phyloP scores from a whole-genome alignment of 2,113 vertebrate species.

The Sander lucioperca region DNA sequence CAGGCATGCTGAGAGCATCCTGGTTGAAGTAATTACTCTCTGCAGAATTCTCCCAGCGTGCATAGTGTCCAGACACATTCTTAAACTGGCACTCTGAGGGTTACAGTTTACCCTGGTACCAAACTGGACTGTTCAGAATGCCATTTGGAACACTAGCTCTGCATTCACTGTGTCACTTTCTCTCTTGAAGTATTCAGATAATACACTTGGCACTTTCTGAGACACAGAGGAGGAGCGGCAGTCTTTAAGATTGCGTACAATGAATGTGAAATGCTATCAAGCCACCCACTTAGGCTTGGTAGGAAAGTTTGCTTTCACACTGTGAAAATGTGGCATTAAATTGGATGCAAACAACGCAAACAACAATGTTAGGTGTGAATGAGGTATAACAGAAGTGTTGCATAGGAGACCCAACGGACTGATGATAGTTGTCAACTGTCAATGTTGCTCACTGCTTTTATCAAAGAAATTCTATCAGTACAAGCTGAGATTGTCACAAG shows the following conservation, averaged over 20 bases:
- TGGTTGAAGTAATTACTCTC: conserved; percentile 74
- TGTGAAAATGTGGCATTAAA: conserved; percentile 29
- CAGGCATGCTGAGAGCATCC: conserved; percentile 52
- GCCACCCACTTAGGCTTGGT: conserved; percentile 13
- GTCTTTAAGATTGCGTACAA: conserved; percentile 2
- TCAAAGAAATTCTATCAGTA: neutral
- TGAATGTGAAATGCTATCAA: conserved; percentile 15
- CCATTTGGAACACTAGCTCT: conserved; percentile 41
- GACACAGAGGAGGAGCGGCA: conserved; percentile 16
- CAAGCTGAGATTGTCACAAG: neutral
- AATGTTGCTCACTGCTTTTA: neutral
- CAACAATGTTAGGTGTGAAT: conserved; percentile 1
- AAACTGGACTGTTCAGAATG: conserved; percentile 38
- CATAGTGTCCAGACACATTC: conserved; percentile 65
- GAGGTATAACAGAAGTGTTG: neutral
- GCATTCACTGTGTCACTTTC: conserved; percentile 20
- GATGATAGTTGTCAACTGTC: neutral
- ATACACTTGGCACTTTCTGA: conserved; percentile 6
- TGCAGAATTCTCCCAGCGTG: conserved; percentile 70
- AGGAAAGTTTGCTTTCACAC: conserved; percentile 15
- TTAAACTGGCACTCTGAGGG: conserved; percentile 50
- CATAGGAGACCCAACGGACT: neutral
- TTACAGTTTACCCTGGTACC: conserved; percentile 53
- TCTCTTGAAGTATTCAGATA: neutral
- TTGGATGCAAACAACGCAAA: neutral